A percentile compares a stretch with the other conserved stretches of the same genome.
Conservation (phyloP, 1,140 invertebrate species). For the Bombus cullumanus region DNA sequence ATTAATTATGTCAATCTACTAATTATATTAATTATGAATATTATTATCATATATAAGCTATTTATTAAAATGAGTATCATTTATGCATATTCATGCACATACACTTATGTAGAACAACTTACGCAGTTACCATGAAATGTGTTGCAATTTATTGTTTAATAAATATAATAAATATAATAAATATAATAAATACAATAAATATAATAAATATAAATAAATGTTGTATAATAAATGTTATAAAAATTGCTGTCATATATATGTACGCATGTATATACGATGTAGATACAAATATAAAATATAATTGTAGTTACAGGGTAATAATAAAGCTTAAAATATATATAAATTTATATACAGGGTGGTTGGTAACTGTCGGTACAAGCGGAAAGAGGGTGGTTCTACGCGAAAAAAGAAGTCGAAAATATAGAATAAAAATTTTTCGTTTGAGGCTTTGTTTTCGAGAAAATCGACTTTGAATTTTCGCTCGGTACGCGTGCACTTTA, state of each 20-base stretch:
- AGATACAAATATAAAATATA: background rate
- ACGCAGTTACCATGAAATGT: background rate
- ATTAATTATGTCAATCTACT: background rate
- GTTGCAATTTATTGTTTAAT: background rate
- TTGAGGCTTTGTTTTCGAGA: no score
- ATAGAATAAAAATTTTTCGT: no score
- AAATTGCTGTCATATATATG: background rate
- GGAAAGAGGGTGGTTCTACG: no score
- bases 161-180: no score
- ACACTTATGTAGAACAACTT: background rate
- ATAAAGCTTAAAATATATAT: background rate
- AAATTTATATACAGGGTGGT: background rate
- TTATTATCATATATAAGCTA: background rate
- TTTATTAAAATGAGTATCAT: background rate
- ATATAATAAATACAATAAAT: no score
- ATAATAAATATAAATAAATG: no score
- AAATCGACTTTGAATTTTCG: no score
- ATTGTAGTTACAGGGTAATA: background rate
- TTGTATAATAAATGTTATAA: conserved; percentile 24
- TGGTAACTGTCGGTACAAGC: no score
- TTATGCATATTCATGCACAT: background rate
- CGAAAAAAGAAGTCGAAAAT: no score
- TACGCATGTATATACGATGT: no score
- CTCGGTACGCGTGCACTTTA: no score
- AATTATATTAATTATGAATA: background rate